These are phyloP conservation scores for Oscheius myriophilus DNA, from an alignment of 2,888 invertebrate species.

Conservation along the genomic window DNA sequence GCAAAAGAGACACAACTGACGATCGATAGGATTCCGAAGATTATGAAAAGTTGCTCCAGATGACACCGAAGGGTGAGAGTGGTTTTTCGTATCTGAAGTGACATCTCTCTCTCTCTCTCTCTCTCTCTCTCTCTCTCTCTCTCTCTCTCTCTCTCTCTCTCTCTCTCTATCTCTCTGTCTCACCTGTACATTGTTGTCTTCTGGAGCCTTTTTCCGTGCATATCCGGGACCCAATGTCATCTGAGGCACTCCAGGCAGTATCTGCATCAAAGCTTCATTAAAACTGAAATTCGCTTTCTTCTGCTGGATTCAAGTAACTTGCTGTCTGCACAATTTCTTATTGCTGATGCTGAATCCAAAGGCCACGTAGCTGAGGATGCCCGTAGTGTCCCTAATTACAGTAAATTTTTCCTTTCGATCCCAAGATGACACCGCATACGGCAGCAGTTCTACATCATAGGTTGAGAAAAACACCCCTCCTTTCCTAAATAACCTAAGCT, in stretches of 20 bases:
- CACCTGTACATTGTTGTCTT: constrained; percentile 45
- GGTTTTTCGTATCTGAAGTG: constrained; percentile 3
- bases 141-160: too few species aligned
- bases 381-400: constrained; percentile 51
- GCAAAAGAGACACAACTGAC: constrained; percentile 2
- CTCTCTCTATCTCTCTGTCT: not conserved
- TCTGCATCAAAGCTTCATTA: constrained; percentile 51
- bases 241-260: constrained; percentile 51
- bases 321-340: constrained; percentile 43
- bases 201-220: constrained; percentile 39
- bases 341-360: constrained; percentile 55
- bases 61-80: constrained; percentile 14
- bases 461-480: constrained; percentile 54
- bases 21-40: not conserved
- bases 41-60: constrained; percentile 13
- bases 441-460: constrained; percentile 53
- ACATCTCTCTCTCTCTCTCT: too few species aligned
- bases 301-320: not conserved
- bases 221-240: constrained; percentile 53
- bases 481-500: constrained; percentile 29
- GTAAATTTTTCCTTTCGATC: constrained; percentile 42
- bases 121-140: too few species aligned
- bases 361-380: constrained; percentile 50
- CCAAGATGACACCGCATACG: constrained; percentile 46
- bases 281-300: constrained; percentile 31